Evolutionary conservation across 2,797 vertebrate genomes (phyloP).

Genomic region (Leptodactylus fallax): DNA sequence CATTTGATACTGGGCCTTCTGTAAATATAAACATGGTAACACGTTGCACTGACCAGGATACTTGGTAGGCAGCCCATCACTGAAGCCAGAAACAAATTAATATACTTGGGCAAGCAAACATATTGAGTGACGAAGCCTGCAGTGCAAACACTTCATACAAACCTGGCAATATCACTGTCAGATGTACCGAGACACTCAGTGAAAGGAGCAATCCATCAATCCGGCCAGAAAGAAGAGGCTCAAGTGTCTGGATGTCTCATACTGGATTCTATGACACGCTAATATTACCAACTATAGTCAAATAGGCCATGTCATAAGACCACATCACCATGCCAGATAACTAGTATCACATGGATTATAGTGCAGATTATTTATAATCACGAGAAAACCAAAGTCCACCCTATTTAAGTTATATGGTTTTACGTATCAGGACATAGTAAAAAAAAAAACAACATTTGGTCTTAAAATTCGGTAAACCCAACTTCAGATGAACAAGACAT

Average conservation of each 20-base stretch:
- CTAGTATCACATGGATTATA: neutral
- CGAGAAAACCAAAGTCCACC: too few relatives aligned
- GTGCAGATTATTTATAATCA: neutral
- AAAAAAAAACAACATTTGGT: too few relatives aligned
- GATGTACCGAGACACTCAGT: neutral
- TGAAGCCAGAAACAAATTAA: neutral
- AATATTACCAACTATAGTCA: neutral
- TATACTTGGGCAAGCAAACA: conserved; percentile 13
- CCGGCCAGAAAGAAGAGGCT: neutral
- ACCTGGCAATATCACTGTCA: conserved; percentile 2
- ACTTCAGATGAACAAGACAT: too few relatives aligned
- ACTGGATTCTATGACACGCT: neutral
- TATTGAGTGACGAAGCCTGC: neutral
- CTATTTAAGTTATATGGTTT: too few relatives aligned
- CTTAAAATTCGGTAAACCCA: too few relatives aligned
- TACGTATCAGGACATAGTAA: too few relatives aligned
- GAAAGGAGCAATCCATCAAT: neutral
- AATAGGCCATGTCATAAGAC: neutral
- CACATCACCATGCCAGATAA: neutral
- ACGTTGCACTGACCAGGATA: conserved; percentile 2
- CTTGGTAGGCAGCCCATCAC: neutral
- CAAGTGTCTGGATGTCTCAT: neutral
- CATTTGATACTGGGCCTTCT: conserved; percentile 5
- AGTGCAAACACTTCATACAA: conserved; percentile 38
- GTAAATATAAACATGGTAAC: conserved; percentile 29